Evolutionary conservation across 2,113 vertebrate genomes (phyloP).

Genomic region (Panurus biarmicus): DNA sequence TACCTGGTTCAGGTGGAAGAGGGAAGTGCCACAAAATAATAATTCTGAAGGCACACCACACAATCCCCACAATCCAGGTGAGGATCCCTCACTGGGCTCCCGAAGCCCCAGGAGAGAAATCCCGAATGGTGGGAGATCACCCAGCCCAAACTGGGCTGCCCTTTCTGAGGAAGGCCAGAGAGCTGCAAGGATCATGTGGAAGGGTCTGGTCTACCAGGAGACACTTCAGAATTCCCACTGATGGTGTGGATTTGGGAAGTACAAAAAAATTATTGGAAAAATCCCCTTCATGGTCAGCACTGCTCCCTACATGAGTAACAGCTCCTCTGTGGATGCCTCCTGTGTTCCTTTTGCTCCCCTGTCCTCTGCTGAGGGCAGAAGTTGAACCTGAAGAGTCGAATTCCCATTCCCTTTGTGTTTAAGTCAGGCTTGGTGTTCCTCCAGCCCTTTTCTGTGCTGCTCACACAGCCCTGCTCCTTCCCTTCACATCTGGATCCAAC

Average conservation of each 20-base stretch:
- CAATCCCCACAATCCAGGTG: neutral
- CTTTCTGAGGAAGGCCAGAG: neutral
- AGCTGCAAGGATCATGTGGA: neutral
- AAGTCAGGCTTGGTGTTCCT: neutral
- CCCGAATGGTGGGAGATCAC: neutral
- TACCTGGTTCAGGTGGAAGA: neutral
- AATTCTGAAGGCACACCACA: neutral
- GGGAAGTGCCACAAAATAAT: neutral
- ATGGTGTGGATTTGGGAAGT: neutral
- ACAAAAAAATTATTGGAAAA: neutral
- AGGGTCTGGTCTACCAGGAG: neutral
- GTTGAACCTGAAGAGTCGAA: fast-evolving
- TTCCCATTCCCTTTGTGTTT: neutral
- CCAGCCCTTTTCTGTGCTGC: neutral
- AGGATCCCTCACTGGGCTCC: neutral
- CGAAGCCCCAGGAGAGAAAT: neutral
- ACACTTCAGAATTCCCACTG: neutral
- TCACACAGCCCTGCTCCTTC: neutral
- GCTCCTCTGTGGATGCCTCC: neutral
- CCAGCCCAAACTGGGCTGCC: neutral
- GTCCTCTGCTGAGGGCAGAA: neutral
- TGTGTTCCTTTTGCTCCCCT: neutral
- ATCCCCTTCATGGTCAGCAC: neutral
- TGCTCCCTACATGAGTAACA: neutral
- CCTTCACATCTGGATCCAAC: conserved; percentile 71